Percentiles rank a stretch among this genome's conserved stretches.
Conservation (phyloP, 1,140 invertebrate genomes). For the Streblospio benedicti region DNA sequence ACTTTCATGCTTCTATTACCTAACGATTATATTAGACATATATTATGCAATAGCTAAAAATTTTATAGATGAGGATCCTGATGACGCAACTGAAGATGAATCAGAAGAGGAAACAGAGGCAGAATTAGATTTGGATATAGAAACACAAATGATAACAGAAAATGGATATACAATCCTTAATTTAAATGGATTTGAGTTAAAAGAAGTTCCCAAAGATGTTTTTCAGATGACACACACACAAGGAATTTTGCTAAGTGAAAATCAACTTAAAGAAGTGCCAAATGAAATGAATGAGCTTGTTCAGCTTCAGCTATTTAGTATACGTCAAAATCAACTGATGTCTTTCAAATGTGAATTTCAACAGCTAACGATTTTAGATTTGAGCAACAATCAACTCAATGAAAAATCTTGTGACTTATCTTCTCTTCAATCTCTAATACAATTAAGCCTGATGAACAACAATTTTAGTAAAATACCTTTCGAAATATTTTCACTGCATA, state of each 20-base stretch:
- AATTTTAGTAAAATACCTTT: neutral
- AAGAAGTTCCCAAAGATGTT: constrained; percentile 23
- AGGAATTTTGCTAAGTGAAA: constrained; percentile 30
- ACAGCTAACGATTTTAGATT: neutral
- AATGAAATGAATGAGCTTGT: constrained; percentile 26
- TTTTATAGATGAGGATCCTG: too few species aligned
- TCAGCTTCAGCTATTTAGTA: constrained; percentile 29
- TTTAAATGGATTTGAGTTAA: too few species aligned
- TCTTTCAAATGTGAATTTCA: constrained; percentile 18
- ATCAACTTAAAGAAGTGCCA: constrained; percentile 30
- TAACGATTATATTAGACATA: too few species aligned
- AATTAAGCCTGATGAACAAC: neutral
- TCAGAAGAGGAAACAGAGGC: too few species aligned
- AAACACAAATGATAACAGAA: too few species aligned
- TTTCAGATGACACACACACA: constrained; percentile 24
- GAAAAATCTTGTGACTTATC: constrained; percentile 30
- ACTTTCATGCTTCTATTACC: too few species aligned
- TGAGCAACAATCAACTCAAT: constrained; percentile 15
- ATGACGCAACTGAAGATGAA: too few species aligned
- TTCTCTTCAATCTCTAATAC: constrained; percentile 17
- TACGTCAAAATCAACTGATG: constrained; percentile 31
- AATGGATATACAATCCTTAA: too few species aligned
- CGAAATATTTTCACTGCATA: constrained; percentile 19
- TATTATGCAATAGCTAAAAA: too few species aligned
- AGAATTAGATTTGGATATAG: too few species aligned